Percentiles rank a stretch among this genome's conserved stretches.
phyloP scores from a whole-genome alignment of 2,797 vertebrate species.

The Crocidura indochinensis region DNA sequence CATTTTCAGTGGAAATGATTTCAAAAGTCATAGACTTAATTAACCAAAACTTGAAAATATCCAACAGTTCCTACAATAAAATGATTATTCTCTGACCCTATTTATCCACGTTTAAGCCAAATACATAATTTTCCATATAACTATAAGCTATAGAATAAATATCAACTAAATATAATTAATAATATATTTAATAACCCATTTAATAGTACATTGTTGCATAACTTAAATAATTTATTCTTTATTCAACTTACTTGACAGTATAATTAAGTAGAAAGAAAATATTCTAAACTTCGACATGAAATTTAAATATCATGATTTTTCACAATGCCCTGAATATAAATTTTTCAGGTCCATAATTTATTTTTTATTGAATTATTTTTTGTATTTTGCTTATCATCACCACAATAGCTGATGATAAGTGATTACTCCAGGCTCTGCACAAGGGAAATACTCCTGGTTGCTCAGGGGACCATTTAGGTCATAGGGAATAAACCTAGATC shows the following conservation, averaged over 20 bases:
- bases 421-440: no score
- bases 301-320: no score
- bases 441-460: no score
- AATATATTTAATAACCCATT: neutral
- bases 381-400: no score
- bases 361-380: no score
- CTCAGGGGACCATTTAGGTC: no score
- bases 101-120: neutral
- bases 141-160: slow-evolving; percentile 14
- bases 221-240: neutral
- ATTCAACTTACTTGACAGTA: neutral
- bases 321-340: no score
- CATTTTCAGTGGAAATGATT: neutral
- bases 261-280: neutral
- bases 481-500: no score
- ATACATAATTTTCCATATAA: neutral
- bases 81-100: neutral
- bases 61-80: neutral
- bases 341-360: no score
- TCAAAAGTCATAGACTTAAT: neutral
- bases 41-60: neutral
- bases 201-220: neutral
- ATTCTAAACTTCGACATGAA: neutral
- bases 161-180: slow-evolving; percentile 12
- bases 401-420: no score